Percentiles rank a stretch among this genome's conserved stretches.
Conservation (phyloP, 2,113 vertebrate species). For the Eulacestoma nigropectus region DNA sequence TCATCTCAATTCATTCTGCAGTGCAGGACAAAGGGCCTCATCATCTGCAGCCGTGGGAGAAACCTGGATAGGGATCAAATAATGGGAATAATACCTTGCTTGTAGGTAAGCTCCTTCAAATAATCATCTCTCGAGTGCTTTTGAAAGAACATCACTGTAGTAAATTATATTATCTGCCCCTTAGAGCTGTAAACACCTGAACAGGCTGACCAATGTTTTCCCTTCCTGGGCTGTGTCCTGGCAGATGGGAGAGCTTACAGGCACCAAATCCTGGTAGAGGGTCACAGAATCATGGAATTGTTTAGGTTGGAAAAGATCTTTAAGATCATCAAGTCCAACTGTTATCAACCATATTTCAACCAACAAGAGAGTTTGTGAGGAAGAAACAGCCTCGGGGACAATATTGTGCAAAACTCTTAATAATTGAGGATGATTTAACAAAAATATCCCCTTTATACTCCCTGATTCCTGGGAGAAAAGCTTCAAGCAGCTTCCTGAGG, state of each 20-base stretch:
- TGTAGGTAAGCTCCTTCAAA: background rate
- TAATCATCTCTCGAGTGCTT: background rate
- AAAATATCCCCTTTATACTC: background rate
- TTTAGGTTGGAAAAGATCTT: background rate
- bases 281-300: background rate
- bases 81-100: background rate
- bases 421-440: background rate
- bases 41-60: background rate
- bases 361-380: background rate
- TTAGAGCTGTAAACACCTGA: background rate
- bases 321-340: background rate
- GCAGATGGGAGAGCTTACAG: background rate
- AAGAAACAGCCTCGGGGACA: background rate
- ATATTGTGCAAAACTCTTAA: background rate
- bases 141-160: background rate
- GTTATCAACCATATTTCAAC: rapidly evolving
- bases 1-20: background rate
- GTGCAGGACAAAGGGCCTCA: background rate
- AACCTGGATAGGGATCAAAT: background rate
- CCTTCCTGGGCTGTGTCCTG: background rate
- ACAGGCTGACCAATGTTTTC: background rate
- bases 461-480: background rate
- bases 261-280: background rate
- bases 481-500: background rate
- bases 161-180: background rate